Conservation (phyloP, 2,797 vertebrate genomes). For the Danio kyathit region DNA sequence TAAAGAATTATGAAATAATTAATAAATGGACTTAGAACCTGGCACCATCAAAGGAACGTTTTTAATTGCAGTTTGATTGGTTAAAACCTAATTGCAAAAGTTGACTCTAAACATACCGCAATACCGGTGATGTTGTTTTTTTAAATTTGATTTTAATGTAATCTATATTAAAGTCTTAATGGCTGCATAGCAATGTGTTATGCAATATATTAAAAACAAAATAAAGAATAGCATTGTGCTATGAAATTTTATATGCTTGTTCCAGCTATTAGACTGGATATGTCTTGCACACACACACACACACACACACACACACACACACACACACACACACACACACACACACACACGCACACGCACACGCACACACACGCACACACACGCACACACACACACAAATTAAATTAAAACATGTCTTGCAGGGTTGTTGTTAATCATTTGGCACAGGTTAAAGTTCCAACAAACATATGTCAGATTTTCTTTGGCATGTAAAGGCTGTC, state of each 20-base stretch:
- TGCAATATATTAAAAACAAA: neutral
- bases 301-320: neutral
- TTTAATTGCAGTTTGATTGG: neutral
- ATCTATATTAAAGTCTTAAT: neutral
- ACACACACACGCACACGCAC: neutral
- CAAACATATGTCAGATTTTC: neutral
- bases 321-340: neutral
- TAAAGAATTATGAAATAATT: neutral
- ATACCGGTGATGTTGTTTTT: neutral
- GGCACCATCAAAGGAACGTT: neutral
- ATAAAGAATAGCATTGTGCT: neutral
- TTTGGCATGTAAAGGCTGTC: neutral
- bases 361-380: too few species aligned
- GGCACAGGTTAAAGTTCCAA: conserved; percentile 2
- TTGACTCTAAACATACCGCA: neutral
- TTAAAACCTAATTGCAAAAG: conserved; percentile 9
- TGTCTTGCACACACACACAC: neutral
- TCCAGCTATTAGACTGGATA: neutral
- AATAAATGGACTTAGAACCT: neutral
- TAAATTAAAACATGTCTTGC: conserved; percentile 3
- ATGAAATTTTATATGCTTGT: neutral
- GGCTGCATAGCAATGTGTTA: neutral
- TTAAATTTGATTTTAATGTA: neutral
- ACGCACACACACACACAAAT: neutral
- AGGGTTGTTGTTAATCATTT: conserved; percentile 4